Percentiles rank a stretch among this genome's conserved stretches.
phyloP scores from a whole-genome alignment of 2,888 invertebrate genomes.

The Oligia latruncula region DNA sequence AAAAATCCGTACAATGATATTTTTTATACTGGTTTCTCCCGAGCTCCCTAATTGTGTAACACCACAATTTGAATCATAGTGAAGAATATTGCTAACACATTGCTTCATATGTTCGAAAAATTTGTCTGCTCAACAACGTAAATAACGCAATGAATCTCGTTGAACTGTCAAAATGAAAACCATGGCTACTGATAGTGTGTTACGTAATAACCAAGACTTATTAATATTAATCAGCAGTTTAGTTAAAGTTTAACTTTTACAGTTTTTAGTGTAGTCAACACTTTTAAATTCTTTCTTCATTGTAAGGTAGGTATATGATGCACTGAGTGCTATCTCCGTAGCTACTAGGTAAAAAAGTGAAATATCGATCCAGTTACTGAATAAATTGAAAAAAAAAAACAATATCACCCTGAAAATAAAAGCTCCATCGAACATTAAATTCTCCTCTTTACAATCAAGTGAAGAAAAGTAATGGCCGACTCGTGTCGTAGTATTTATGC shows the following conservation, averaged over 20 bases:
- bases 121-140: not conserved
- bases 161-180: not conserved
- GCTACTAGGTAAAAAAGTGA: not conserved
- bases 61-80: too few relatives aligned
- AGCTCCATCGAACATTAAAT: conserved; percentile 7
- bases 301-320: not conserved
- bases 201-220: not conserved
- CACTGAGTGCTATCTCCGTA: not conserved
- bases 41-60: too few relatives aligned
- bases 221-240: not conserved
- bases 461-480: conserved; percentile 1
- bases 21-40: not conserved
- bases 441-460: conserved; percentile 13
- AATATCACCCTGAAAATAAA: not conserved
- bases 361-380: not conserved
- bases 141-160: not conserved
- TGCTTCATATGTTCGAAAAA: not conserved
- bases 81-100: too few relatives aligned
- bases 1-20: not conserved
- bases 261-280: not conserved
- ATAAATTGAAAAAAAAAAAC: not conserved
- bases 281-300: not conserved
- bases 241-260: too few relatives aligned
- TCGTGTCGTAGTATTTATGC: conserved; percentile 40
- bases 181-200: not conserved